Evolutionary conservation across 2,888 invertebrate genomes (phyloP).

Genomic region (Mamestra brassicae): DNA sequence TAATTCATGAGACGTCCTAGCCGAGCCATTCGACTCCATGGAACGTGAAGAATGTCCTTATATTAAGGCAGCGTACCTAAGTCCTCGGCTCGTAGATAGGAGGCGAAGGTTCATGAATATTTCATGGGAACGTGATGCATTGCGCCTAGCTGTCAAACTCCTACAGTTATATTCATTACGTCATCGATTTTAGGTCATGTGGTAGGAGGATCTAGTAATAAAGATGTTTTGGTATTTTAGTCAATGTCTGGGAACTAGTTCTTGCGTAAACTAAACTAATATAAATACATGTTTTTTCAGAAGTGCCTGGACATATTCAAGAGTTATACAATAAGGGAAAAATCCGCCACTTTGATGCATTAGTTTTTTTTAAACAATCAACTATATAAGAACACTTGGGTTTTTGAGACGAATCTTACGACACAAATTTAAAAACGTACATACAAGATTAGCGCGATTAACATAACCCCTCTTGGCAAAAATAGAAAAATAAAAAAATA

Average conservation of each 20-base stretch:
- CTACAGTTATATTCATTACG: constrained; percentile 27
- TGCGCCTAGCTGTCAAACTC: constrained; percentile 16
- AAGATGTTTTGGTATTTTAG: neutral
- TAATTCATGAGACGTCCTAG: constrained; percentile 8
- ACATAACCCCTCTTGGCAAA: no score
- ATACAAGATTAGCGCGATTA: no score
- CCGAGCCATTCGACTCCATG: constrained; percentile 12
- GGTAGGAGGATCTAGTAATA: neutral
- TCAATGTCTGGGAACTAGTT: neutral
- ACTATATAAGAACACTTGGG: no score
- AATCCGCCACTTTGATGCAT: no score
- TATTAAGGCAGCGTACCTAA: constrained; percentile 44
- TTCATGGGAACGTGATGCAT: constrained; percentile 56
- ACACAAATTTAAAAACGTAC: no score
- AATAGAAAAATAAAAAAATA: no score
- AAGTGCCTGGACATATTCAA: no score
- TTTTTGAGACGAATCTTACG: no score
- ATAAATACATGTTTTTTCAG: neutral
- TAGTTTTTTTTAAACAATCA: no score
- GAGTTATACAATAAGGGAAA: no score
- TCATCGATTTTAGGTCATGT: constrained; percentile 9
- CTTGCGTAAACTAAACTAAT: neutral
- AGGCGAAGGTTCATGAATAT: constrained; percentile 48
- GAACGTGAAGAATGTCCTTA: constrained; percentile 42
- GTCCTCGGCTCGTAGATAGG: constrained; percentile 40